A percentile compares a stretch with the other conserved stretches of the same genome.
Conservation (phyloP, 2,888 invertebrate genomes). For the Drosophila greeni region DNA sequence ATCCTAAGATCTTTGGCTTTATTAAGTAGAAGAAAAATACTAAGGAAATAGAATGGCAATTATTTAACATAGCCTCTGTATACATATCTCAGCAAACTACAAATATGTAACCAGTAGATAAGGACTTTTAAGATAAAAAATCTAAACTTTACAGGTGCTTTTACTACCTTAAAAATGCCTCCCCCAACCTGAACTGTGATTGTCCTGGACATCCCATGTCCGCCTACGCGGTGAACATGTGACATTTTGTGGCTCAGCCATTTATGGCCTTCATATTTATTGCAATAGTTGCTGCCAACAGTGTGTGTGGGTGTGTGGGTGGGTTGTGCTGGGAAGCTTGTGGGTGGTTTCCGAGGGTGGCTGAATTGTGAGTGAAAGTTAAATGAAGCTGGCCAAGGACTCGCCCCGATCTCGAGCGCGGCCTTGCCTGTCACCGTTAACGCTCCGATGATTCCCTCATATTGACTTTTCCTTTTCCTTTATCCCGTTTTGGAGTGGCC, state of each 20-base stretch:
- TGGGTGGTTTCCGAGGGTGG: conserved; percentile 2
- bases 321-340: conserved; percentile 9
- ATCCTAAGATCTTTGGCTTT: neutral
- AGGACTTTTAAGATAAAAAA: neutral
- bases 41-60: neutral
- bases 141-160: neutral
- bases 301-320: conserved; percentile 28
- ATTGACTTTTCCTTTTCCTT: conserved; percentile 41
- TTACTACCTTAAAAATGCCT: conserved; percentile 5
- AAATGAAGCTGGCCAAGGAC: conserved; percentile 40
- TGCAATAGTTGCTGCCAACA: conserved; percentile 58
- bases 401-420: conserved; percentile 22
- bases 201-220: conserved; percentile 25
- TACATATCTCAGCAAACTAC: neutral
- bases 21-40: neutral
- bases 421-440: conserved; percentile 50
- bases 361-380: conserved; percentile 24
- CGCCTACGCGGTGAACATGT: conserved; percentile 48
- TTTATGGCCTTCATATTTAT: conserved; percentile 55
- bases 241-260: conserved; percentile 46
- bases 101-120: neutral
- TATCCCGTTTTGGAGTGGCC: conserved; percentile 40
- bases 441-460: conserved; percentile 49
- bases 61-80: neutral
- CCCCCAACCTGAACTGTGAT: conserved; percentile 49